Evolutionary conservation across 2,888 invertebrate genomes (phyloP), one percentile per base, ranked within the genome.

Genomic region (Alsophila aescularia): DNA sequence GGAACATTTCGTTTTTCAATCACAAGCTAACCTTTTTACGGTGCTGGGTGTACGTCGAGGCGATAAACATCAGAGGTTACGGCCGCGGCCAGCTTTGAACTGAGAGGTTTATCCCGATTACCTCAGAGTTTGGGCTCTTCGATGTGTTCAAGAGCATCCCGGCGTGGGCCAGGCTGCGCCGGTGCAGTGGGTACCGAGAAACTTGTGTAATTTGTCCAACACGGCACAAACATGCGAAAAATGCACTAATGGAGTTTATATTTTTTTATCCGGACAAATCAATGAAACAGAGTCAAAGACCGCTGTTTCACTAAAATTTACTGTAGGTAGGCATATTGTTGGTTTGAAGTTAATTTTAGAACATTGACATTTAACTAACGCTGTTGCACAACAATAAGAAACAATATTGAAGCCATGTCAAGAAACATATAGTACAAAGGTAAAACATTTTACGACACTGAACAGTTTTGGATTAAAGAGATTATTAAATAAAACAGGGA

Each of bases 31-130:
- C 76, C 81, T 83, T 85, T 87, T 85, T 84, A 84, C 82, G 77
- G 78, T 70, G 77, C 69, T 70, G 72, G 76, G 77, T 77, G 78
- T 73, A 76, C 75, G 73, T 69, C 73, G 70, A 59, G 70, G 77
- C 78, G 85, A 90, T 91, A 91, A 91, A 90, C 84, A 85, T 82
- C 73, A 80, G 67, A 88, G 75, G 79, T 89, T 90, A 91, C 77
- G 85, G 82, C 74, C 74, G 85, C 90, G 90, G 90, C 58, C 72
- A 67, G 78, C 87, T 89, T 89, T 89, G 86, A 88, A 72, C 72
- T 67, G 73, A 69, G 64, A 73, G 71, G 70, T 78, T 79, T 79
- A 79, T 76, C 79, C 81, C 78, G 80, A 79, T 79, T 74, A 79
- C 74, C 77, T 59, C 56, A 57, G 43, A 51, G 48, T 58, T 51